Percentiles rank a stretch among this genome's conserved stretches.
Evolutionary conservation across 2,113 vertebrate genomes (phyloP).

Genomic region (Caranx ignobilis): DNA sequence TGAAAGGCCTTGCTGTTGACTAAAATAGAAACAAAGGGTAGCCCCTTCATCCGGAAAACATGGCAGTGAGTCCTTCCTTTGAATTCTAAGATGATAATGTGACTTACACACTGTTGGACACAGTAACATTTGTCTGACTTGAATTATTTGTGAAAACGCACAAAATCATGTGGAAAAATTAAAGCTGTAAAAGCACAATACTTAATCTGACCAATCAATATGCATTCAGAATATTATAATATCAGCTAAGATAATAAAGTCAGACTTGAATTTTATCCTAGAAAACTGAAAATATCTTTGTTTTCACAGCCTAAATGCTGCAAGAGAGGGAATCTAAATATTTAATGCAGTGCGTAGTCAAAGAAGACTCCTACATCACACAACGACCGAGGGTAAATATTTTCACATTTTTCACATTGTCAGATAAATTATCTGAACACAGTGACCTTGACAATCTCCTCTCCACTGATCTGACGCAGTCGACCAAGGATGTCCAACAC

Average conservation of each 20-base stretch:
- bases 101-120: not conserved
- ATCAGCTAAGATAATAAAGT: not conserved
- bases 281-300: not conserved
- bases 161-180: too few species aligned
- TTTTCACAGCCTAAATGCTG: not conserved
- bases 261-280: not conserved
- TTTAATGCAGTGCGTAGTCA: not conserved
- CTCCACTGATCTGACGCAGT: conserved; percentile 92
- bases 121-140: too few species aligned
- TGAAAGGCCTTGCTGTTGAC: conserved; percentile 29
- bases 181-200: not conserved
- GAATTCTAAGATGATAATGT: not conserved
- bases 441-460: conserved; percentile 95
- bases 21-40: conserved; percentile 62
- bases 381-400: not conserved
- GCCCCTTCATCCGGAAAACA: conserved; percentile 32
- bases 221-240: too few species aligned
- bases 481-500: conserved; percentile 94
- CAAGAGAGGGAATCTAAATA: not conserved
- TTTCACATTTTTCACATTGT: not conserved
- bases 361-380: not conserved
- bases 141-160: too few species aligned
- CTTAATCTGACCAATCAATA: not conserved
- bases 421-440: conserved; percentile 12
- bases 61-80: not conserved